A percentile compares a stretch with the other conserved stretches of the same genome.
phyloP scores from a whole-genome alignment of 2,797 vertebrate genomes.

The Caiman crocodilus region DNA sequence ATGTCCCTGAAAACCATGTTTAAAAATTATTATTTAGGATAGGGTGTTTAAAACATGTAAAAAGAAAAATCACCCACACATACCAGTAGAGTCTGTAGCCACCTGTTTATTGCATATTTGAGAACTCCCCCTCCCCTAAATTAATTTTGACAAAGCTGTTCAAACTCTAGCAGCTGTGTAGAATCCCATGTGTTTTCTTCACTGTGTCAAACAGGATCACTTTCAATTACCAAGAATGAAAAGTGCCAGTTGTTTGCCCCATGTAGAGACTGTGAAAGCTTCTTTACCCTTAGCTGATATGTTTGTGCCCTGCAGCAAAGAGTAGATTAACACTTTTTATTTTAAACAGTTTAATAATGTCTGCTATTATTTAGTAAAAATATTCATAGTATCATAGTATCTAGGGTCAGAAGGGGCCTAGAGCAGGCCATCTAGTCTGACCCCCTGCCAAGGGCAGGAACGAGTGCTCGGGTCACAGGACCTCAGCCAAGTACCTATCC shows the following conservation, averaged over 20 bases:
- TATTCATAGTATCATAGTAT: too few species aligned
- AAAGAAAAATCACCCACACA: neutral
- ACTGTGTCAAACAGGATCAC: neutral
- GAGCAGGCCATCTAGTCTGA: too few species aligned
- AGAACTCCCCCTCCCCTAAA: neutral
- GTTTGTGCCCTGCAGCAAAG: slow-evolving; percentile 65
- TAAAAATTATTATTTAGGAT: neutral
- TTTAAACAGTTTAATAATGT: slow-evolving; percentile 74
- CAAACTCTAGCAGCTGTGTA: neutral
- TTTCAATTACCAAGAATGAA: slow-evolving; percentile 48
- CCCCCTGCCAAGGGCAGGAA: too few species aligned
- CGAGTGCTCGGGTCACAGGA: too few species aligned
- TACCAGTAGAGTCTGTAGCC: neutral
- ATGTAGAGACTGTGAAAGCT: slow-evolving; percentile 51
- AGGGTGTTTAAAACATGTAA: neutral
- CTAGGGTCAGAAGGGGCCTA: too few species aligned
- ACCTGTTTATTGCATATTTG: neutral
- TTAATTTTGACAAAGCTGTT: neutral
- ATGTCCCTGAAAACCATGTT: neutral
- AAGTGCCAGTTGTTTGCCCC: slow-evolving; percentile 25
- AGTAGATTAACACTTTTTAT: slow-evolving; percentile 70
- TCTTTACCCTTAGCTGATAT: slow-evolving; percentile 61
- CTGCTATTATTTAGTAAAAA: slow-evolving; percentile 68
- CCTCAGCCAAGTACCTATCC: too few species aligned
- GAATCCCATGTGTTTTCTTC: slow-evolving; percentile 22